Evolutionary conservation across 2,888 invertebrate species (phyloP).

Genomic region (Sminthurides aquaticus): DNA sequence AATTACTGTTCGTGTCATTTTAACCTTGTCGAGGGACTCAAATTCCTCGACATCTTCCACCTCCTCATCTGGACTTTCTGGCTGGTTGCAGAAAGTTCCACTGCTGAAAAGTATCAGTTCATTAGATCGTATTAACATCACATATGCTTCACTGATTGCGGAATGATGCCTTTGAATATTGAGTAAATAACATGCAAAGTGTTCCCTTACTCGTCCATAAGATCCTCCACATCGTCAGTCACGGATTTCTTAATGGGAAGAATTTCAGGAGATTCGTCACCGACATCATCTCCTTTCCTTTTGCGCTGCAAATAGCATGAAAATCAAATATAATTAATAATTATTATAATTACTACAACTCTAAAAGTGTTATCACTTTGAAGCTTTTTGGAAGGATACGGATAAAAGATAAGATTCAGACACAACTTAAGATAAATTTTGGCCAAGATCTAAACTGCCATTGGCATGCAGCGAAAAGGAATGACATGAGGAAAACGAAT

Average conservation of each 20-base stretch:
- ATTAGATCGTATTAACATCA: background rate
- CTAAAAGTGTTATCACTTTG: too few species aligned
- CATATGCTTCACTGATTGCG: too few species aligned
- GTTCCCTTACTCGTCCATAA: conserved; percentile 31
- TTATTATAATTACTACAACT: too few species aligned
- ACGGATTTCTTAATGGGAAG: conserved; percentile 33
- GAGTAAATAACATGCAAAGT: conserved; percentile 2
- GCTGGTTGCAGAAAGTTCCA: conserved; percentile 25
- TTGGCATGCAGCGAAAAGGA: too few species aligned
- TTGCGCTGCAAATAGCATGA: conserved; percentile 43
- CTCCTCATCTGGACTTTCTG: conserved; percentile 34
- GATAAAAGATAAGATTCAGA: too few species aligned
- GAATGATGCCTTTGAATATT: too few species aligned
- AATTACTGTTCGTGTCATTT: conserved; percentile 46
- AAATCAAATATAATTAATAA: background rate
- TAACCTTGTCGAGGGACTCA: conserved; percentile 11
- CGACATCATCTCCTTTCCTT: conserved; percentile 47
- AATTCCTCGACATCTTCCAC: conserved; percentile 16
- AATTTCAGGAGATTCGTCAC: conserved; percentile 44
- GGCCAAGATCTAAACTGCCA: too few species aligned
- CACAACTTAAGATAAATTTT: too few species aligned
- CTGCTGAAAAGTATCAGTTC: conserved; percentile 4
- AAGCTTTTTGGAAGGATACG: too few species aligned
- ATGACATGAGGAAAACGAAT: too few species aligned
- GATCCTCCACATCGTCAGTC: conserved; percentile 27